These are phyloP conservation scores for Iselma pallidipennis DNA, from an alignment of 2,888 invertebrate genomes.

Conservation along the genomic window DNA sequence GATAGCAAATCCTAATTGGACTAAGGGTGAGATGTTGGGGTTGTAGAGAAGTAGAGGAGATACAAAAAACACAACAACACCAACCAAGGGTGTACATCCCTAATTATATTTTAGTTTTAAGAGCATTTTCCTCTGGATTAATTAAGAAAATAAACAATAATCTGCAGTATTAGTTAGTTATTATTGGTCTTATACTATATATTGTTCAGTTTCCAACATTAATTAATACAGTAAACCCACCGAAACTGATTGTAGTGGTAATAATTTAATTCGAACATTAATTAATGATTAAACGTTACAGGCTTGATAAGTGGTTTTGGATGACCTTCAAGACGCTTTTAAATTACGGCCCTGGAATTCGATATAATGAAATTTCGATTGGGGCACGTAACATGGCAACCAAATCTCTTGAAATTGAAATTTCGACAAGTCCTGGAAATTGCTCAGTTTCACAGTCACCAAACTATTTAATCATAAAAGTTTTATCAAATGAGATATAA, in stretches of 20 bases:
- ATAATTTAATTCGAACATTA: slow-evolving; percentile 35
- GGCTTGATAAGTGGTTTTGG: slow-evolving; percentile 32
- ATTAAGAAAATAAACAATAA: background rate
- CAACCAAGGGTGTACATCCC: background rate
- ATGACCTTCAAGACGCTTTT: slow-evolving; percentile 37
- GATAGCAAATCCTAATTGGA: background rate
- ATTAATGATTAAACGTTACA: slow-evolving; percentile 34
- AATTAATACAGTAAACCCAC: slow-evolving; percentile 32
- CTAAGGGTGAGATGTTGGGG: background rate
- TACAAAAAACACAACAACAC: no score
- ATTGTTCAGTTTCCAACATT: slow-evolving; percentile 8
- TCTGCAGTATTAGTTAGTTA: background rate
- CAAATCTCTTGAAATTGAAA: slow-evolving; percentile 31
- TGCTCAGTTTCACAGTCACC: background rate
- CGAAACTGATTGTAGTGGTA: slow-evolving; percentile 29
- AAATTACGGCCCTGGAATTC: slow-evolving; percentile 30
- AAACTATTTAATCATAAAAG: background rate
- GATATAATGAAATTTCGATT: slow-evolving; percentile 42
- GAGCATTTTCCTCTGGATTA: background rate
- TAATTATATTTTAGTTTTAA: background rate
- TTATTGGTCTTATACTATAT: background rate
- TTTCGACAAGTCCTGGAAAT: slow-evolving; percentile 16
- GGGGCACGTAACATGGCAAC: slow-evolving; percentile 33
- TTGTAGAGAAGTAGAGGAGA: no score
- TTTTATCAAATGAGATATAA: background rate